These are phyloP conservation scores for Naja naja DNA, from an alignment of 2,113 vertebrate genomes.

Conservation along the genomic window DNA sequence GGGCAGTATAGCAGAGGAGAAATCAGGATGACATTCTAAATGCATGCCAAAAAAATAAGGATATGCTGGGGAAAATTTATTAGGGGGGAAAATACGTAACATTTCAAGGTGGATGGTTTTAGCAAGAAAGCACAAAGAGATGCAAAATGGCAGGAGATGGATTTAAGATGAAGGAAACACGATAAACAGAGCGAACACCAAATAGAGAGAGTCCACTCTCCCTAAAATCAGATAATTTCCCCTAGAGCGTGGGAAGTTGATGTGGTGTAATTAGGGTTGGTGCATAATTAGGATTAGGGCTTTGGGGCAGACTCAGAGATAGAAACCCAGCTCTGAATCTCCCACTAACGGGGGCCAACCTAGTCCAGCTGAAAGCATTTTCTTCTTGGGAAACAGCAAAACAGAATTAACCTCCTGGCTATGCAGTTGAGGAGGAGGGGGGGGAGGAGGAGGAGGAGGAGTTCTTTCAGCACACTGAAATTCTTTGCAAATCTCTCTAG, in stretches of 20 bases:
- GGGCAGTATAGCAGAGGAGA: background rate
- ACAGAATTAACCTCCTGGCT: background rate
- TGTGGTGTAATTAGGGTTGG: background rate
- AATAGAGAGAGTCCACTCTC: background rate
- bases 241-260: background rate
- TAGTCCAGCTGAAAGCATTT: background rate
- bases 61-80: background rate
- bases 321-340: background rate
- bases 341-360: background rate
- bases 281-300: background rate
- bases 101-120: background rate
- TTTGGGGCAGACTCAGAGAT: background rate
- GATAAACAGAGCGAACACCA: background rate
- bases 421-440: background rate
- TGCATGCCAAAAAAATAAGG: background rate
- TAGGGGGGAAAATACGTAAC: background rate
- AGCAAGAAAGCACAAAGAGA: background rate
- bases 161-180: background rate
- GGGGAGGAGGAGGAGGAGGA: background rate
- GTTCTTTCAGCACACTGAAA: background rate
- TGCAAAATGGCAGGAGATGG: background rate
- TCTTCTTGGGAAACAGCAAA: background rate
- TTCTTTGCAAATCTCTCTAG: background rate
- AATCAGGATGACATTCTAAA: background rate
- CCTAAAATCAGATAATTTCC: background rate